phyloP scores from a whole-genome alignment of 2,888 invertebrate species.

The Leptinotarsa tumamoca region DNA sequence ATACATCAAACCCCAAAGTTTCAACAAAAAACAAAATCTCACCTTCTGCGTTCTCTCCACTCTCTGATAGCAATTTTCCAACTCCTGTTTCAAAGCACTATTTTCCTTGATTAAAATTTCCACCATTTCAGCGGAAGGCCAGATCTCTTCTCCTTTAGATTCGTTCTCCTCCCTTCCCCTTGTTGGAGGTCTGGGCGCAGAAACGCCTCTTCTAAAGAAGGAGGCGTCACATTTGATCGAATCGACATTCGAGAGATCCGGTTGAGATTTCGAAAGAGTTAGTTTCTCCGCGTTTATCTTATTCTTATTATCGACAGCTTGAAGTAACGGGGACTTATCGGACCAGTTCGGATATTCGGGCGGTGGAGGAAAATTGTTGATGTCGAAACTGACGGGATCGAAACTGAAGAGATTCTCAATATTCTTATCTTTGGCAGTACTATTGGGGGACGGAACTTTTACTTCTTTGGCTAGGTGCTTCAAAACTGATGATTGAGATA shows the following conservation, averaged over 20 bases:
- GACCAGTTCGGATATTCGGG: slow-evolving; percentile 66
- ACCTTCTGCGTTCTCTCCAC: slow-evolving; percentile 90
- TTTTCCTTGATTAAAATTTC: slow-evolving; percentile 88
- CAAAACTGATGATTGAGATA: slow-evolving; percentile 84
- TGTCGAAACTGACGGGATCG: slow-evolving; percentile 54
- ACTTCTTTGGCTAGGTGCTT: slow-evolving; percentile 89
- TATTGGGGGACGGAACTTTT: slow-evolving; percentile 59
- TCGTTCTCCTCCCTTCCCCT: slow-evolving; percentile 72
- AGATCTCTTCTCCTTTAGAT: slow-evolving; percentile 70
- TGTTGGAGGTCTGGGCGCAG: slow-evolving; percentile 69
- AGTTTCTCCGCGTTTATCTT: slow-evolving; percentile 67
- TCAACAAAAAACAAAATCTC: slow-evolving; percentile 37
- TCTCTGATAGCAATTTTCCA: slow-evolving; percentile 85
- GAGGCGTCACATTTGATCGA: slow-evolving; percentile 51
- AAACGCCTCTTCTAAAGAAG: slow-evolving; percentile 62
- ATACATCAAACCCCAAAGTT: too few relatives aligned
- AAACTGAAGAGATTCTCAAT: slow-evolving; percentile 51
- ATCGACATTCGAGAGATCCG: slow-evolving; percentile 77
- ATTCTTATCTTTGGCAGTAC: slow-evolving; percentile 50
- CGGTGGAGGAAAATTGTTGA: slow-evolving; percentile 60
- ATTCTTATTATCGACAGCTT: slow-evolving; percentile 55
- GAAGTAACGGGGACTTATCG: slow-evolving; percentile 60
- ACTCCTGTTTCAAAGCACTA: slow-evolving; percentile 82
- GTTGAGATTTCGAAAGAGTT: slow-evolving; percentile 82
- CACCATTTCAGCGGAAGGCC: slow-evolving; percentile 79